These are phyloP conservation scores for Lycaena phlaeas DNA, from an alignment of 2,888 invertebrate genomes.

Conservation along the genomic window DNA sequence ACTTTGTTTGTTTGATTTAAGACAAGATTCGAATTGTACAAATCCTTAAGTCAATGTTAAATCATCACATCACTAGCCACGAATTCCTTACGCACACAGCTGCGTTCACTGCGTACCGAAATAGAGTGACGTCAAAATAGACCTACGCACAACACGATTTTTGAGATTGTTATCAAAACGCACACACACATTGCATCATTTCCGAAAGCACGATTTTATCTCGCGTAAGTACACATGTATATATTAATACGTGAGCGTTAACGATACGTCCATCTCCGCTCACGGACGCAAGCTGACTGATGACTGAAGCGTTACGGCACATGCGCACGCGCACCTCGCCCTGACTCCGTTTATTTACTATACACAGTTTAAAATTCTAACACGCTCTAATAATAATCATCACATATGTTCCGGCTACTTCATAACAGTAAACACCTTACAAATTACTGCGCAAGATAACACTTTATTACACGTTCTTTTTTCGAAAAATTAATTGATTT, in stretches of 20 bases:
- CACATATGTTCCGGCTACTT: slow-evolving; percentile 31
- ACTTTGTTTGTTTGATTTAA: too few relatives aligned
- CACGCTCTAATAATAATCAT: slow-evolving; percentile 60
- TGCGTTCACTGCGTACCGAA: slow-evolving; percentile 25
- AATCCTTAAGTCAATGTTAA: slow-evolving; percentile 1
- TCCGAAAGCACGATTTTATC: slow-evolving; percentile 22
- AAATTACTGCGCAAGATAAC: background rate
- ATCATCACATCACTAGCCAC: background rate
- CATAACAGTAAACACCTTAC: slow-evolving; percentile 9
- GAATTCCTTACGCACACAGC: background rate
- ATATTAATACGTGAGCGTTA: background rate
- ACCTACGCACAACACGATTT: slow-evolving; percentile 29
- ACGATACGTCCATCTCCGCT: slow-evolving; percentile 43
- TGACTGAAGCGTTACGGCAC: slow-evolving; percentile 25
- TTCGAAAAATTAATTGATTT: too few relatives aligned
- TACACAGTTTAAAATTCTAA: slow-evolving; percentile 61
- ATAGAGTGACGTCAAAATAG: slow-evolving; percentile 59
- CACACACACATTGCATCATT: slow-evolving; percentile 18
- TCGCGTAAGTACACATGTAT: background rate
- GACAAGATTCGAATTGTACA: too few relatives aligned
- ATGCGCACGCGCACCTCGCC: slow-evolving; percentile 52
- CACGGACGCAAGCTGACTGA: slow-evolving; percentile 57
- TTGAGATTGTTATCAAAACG: slow-evolving; percentile 18
- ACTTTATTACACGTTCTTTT: too few relatives aligned
- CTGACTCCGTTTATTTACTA: slow-evolving; percentile 68